Base-by-base conservation (phyloP, 2,113 vertebrate species). In the Heptranchias perlo region DNA sequence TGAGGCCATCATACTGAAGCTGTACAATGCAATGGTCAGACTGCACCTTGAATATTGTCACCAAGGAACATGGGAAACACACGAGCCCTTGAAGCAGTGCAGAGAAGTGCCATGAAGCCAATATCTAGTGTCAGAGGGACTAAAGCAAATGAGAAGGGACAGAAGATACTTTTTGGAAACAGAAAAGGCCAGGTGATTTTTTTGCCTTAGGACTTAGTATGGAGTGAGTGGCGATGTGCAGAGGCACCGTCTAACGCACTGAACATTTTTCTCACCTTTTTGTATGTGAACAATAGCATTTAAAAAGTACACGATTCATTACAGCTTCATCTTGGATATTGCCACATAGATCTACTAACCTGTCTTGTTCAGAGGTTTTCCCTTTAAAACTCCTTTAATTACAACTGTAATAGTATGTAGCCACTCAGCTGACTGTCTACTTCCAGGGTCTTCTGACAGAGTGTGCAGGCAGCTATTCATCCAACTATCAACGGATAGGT, bases 321-420 rank as follows among this genome's bases (percentile, higher is more conserved):
- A 25, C 61, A 61, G 13, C 28, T 49, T 95, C 1, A 49, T 61
- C 39, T 39, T 92, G 31, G 14, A 62, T 23, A n/a, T 93, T 62
- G 35, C 89, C 58, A 39, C 58, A 49, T 58, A 78, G 13, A 61
- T 61, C 28, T n/a, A 96, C 54, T 2, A 97, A 98, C 98, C 98
- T 97, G 89, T 62, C 96, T 97, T 96, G 96, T 97, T 86, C 2
- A 11, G 67, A 96, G 31, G 84, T 94, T 96, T 65, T 78, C 97
- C 97, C 97, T 97, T 98, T 65, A 98, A 96, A n/a, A 98, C 78
- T 96, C 96, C 97, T 96, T 98, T 98, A 8, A 98, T 96, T 44
- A 98, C 31, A 6, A 96, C 76, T 0, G 97, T 98, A 82, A 99
- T 96, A 0, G 97, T 98, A 97, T 98, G 98, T 64, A 99, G 97